Conservation (phyloP, 2,888 invertebrate species). For the Omphaloscelis lunosa region DNA sequence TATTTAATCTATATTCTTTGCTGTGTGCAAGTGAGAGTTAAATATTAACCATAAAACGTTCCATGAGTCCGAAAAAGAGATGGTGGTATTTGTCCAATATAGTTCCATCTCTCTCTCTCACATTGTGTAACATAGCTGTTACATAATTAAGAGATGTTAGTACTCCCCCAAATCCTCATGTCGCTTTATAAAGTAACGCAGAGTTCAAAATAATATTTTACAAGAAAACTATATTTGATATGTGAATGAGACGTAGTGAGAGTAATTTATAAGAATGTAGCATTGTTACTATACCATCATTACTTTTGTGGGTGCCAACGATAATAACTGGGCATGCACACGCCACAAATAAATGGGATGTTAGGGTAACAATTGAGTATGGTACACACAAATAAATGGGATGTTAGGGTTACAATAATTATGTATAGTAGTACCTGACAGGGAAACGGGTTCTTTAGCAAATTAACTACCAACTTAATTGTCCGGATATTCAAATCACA, state of each 20-base stretch:
- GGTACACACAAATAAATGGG: neutral
- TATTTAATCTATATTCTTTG: slow-evolving; percentile 4
- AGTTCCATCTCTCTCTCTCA: neutral
- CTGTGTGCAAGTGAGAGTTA: neutral
- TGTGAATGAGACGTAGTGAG: slow-evolving; percentile 61
- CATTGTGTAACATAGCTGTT: neutral
- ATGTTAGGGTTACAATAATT: neutral
- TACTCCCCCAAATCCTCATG: neutral
- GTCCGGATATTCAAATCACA: neutral
- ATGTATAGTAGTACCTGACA: neutral
- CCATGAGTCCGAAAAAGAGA: neutral
- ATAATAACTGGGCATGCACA: neutral
- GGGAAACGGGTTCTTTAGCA: neutral
- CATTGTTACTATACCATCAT: slow-evolving; percentile 1
- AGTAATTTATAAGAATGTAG: slow-evolving; percentile 49
- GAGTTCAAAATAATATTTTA: slow-evolving; percentile 53
- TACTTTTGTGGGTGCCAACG: neutral
- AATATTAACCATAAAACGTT: neutral
- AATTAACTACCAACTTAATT: neutral
- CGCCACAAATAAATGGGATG: neutral
- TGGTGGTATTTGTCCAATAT: too few species aligned
- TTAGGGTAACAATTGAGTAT: neutral
- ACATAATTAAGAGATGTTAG: neutral
- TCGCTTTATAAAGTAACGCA: slow-evolving; percentile 19
- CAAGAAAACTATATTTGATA: slow-evolving; percentile 54